Conservation (phyloP, 2,113 vertebrate species). For the Cyprinus carpio region DNA sequence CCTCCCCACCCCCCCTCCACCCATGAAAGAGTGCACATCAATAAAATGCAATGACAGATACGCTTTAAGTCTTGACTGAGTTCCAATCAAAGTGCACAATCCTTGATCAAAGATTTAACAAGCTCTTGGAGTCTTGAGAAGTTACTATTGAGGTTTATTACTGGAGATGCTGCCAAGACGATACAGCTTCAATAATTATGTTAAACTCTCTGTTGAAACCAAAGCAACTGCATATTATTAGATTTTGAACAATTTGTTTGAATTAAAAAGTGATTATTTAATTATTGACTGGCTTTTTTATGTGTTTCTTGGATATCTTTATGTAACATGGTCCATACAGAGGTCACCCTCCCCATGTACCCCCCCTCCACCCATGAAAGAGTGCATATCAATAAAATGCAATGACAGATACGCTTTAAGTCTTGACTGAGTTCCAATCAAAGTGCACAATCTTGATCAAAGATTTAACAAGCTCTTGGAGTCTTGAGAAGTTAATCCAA, state of each 20-base stretch:
- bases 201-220: not conserved
- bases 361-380: slow-evolving; percentile 19
- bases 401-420: slow-evolving; percentile 34
- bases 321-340: not conserved
- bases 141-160: slow-evolving; percentile 58
- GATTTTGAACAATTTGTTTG: not conserved
- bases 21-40: slow-evolving; percentile 17
- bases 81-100: slow-evolving; percentile 50
- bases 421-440: slow-evolving; percentile 46
- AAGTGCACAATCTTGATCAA: slow-evolving; percentile 51
- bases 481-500: slow-evolving; percentile 59
- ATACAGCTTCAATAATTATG: slow-evolving; percentile 38
- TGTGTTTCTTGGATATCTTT: slow-evolving; percentile 21
- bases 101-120: slow-evolving; percentile 54
- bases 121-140: slow-evolving; percentile 52
- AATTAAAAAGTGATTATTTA: slow-evolving; percentile 3
- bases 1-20: no score
- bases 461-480: slow-evolving; percentile 52
- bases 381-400: slow-evolving; percentile 1
- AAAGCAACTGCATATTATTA: slow-evolving; percentile 20
- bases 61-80: slow-evolving; percentile 37
- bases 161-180: slow-evolving; percentile 19
- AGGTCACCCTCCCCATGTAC: no score
- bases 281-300: no score
- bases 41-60: slow-evolving; percentile 20